A percentile compares a stretch with the other conserved stretches of the same genome.
These are phyloP conservation scores for Dissostichus mawsoni DNA, from an alignment of 2,113 vertebrate species.

Conservation along the genomic window DNA sequence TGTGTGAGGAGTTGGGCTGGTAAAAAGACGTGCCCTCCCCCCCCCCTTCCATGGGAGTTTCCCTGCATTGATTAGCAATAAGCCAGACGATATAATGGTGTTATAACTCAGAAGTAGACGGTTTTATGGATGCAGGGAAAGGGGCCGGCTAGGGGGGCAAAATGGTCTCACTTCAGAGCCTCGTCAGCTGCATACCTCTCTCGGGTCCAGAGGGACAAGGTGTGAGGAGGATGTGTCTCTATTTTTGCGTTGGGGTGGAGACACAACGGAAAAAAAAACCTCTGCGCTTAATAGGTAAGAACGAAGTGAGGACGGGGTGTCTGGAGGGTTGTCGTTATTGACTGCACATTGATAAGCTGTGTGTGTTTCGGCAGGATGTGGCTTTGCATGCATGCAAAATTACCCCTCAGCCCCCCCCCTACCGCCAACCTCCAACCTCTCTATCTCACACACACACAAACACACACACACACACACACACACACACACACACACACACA, in stretches of 20 bases:
- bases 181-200: conserved; percentile 48
- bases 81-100: conserved; percentile 75
- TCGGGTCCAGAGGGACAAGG: conserved; percentile 26
- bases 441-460: not conserved
- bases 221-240: conserved; percentile 41
- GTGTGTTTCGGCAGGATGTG: conserved; percentile 65
- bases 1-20: conserved; percentile 13
- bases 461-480: conserved; percentile 8
- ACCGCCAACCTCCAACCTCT: conserved; percentile 33
- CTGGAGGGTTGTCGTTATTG: conserved; percentile 50
- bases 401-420: conserved; percentile 44
- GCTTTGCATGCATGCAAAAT: conserved; percentile 69
- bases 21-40: conserved; percentile 33
- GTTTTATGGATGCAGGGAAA: conserved; percentile 66
- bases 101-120: conserved; percentile 75
- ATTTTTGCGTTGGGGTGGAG: conserved; percentile 31
- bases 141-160: conserved; percentile 48
- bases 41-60: conserved; percentile 57
- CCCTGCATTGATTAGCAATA: conserved; percentile 81
- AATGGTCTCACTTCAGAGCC: conserved; percentile 48
- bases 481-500: not conserved
- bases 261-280: conserved; percentile 4
- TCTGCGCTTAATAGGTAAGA: conserved; percentile 44
- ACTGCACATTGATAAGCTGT: conserved; percentile 62
- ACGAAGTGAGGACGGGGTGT: conserved; percentile 30